Conservation (phyloP, 2,797 vertebrate species). For the Pseudotriccus pelzelni region DNA sequence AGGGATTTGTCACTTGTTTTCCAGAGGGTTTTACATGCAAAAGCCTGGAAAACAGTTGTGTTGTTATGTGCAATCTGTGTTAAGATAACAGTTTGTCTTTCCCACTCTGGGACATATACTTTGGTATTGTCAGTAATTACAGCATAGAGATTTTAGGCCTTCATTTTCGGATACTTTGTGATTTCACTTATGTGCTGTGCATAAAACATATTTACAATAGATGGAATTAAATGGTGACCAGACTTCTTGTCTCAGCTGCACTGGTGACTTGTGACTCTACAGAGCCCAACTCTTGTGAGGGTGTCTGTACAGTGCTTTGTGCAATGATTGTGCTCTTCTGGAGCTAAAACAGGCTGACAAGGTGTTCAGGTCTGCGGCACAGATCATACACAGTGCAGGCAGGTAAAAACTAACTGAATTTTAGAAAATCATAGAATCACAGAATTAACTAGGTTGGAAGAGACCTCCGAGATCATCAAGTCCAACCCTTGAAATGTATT, state of each 20-base stretch:
- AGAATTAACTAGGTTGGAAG: too few relatives aligned
- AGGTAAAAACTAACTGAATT: neutral
- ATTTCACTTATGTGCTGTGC: neutral
- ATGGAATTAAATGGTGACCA: neutral
- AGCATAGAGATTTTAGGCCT: neutral
- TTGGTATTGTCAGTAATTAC: neutral
- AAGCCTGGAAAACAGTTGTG: neutral
- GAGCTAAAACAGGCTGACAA: neutral
- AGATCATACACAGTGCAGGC: neutral
- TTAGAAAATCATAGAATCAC: neutral
- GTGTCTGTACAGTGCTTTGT: neutral
- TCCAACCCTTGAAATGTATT: neutral
- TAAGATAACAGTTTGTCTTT: neutral
- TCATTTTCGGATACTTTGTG: neutral
- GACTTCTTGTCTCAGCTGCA: neutral
- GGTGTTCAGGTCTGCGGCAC: neutral
- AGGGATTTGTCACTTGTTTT: neutral
- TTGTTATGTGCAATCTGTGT: neutral
- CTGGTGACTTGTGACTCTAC: neutral
- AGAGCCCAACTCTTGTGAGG: neutral
- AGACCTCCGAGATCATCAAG: too few relatives aligned
- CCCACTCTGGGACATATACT: neutral
- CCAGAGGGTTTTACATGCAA: neutral
- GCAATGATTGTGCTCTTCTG: accelerated
- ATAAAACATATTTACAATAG: neutral